A percentile compares a stretch with the other conserved stretches of the same genome.
These are phyloP conservation scores for Trichopria drosophilae DNA, from an alignment of 2,888 invertebrate species.

Conservation along the genomic window DNA sequence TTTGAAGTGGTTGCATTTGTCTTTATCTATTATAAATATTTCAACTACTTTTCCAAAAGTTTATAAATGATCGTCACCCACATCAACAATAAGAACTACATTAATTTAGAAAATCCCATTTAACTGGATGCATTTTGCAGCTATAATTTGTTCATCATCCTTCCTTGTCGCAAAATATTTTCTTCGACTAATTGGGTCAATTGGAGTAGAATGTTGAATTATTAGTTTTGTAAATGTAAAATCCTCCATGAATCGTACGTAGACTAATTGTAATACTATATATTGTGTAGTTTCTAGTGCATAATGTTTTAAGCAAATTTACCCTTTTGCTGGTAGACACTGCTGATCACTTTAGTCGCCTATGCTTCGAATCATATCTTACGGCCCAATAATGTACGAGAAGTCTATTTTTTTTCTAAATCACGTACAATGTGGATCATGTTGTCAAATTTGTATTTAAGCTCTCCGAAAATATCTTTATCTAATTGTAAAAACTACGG, in stretches of 20 bases:
- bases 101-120: conserved; percentile 12
- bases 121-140: conserved; percentile 1
- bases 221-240: neutral
- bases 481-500: conserved; percentile 14
- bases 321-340: conserved; percentile 6
- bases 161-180: neutral
- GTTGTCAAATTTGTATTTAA: conserved; percentile 32
- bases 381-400: conserved; percentile 28
- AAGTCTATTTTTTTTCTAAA: conserved; percentile 23
- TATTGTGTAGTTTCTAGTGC: conserved; percentile 1
- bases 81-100: conserved; percentile 15
- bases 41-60: conserved; percentile 12
- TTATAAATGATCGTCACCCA: conserved; percentile 10
- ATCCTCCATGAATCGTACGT: conserved; percentile 8
- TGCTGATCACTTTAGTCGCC: conserved; percentile 14
- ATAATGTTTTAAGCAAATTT: conserved; percentile 14
- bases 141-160: conserved; percentile 1
- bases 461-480: conserved; percentile 10
- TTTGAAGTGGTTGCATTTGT: conserved; percentile 8
- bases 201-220: no score
- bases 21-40: conserved; percentile 16
- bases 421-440: conserved; percentile 26
- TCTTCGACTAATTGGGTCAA: no score
- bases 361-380: conserved; percentile 30
- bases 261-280: conserved; percentile 15